Percentiles rank a stretch among this genome's conserved stretches.
These are phyloP conservation scores for Isurus oxyrinchus DNA, from an alignment of 2,113 vertebrate genomes.

Conservation along the genomic window DNA sequence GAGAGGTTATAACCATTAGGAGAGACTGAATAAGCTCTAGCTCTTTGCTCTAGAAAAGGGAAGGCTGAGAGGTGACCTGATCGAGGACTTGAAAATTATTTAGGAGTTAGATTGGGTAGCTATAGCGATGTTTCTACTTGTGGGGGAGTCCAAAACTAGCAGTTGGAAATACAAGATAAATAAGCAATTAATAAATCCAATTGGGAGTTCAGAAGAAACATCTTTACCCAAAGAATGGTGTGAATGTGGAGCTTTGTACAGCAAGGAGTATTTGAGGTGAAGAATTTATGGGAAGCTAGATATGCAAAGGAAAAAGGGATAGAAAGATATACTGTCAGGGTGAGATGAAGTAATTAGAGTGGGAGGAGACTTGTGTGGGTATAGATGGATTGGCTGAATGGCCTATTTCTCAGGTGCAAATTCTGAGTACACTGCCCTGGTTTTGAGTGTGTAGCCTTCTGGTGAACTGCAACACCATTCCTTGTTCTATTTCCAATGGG, in stretches of 20 bases:
- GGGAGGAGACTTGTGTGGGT: not conserved
- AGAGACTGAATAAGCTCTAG: not conserved
- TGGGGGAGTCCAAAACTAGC: not conserved
- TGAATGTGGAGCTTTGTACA: too few relatives aligned
- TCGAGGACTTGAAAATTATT: not conserved
- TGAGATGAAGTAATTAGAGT: not conserved
- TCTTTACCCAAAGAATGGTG: not conserved
- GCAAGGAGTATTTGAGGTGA: not conserved
- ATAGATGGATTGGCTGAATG: not conserved
- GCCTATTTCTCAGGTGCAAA: not conserved
- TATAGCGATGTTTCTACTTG: not conserved
- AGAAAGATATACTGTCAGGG: not conserved
- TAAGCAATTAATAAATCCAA: not conserved
- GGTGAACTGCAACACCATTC: not conserved
- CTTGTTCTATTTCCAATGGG: not conserved
- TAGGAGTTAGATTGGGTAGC: not conserved
- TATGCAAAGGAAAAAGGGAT: not conserved
- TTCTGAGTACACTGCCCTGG: not conserved
- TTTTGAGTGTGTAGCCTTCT: not conserved
- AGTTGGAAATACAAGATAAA: not conserved
- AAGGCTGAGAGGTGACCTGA: not conserved
- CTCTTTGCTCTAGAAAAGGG: not conserved
- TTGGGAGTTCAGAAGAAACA: not conserved
- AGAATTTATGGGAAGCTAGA: not conserved
- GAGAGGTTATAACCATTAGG: not conserved